Conservation (phyloP, 2,797 vertebrate species). For the Toxotes lorentzi region DNA sequence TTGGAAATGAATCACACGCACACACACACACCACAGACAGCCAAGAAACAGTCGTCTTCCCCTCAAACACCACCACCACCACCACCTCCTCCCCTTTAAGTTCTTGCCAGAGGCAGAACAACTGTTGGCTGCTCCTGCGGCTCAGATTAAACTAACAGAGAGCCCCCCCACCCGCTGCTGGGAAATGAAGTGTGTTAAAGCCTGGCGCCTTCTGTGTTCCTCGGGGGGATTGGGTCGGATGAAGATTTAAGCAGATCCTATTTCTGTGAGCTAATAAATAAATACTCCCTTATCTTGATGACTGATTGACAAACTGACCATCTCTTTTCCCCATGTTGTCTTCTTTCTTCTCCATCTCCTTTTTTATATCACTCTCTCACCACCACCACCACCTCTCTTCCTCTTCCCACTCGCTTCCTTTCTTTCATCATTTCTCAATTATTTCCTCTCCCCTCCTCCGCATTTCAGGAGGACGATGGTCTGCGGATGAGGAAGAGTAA, state of each 20-base stretch:
- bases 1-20: conserved; percentile 35
- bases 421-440: conserved; percentile 11
- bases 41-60: conserved; percentile 44
- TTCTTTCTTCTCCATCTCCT: conserved; percentile 13
- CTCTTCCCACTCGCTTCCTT: conserved; percentile 1
- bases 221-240: conserved; percentile 61
- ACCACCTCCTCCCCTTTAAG: conserved; percentile 53
- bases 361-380: conserved; percentile 15
- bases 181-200: conserved; percentile 82
- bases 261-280: conserved; percentile 74
- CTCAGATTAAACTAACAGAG: conserved; percentile 82
- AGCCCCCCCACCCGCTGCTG: conserved; percentile 75
- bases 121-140: conserved; percentile 78
- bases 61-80: conserved; percentile 43
- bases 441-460: background rate
- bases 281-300: conserved; percentile 58
- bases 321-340: conserved; percentile 16
- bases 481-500: conserved; percentile 94
- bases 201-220: conserved; percentile 75
- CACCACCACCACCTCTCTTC: conserved; percentile 2
- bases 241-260: conserved; percentile 72
- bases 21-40: conserved; percentile 20
- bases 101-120: conserved; percentile 76
- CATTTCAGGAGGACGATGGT: conserved; percentile 92
- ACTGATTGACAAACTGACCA: conserved; percentile 50